Evolutionary conservation across 2,888 invertebrate species (phyloP), one percentile per base, ranked within the genome.

Genomic region (Lycia hirtaria): DNA sequence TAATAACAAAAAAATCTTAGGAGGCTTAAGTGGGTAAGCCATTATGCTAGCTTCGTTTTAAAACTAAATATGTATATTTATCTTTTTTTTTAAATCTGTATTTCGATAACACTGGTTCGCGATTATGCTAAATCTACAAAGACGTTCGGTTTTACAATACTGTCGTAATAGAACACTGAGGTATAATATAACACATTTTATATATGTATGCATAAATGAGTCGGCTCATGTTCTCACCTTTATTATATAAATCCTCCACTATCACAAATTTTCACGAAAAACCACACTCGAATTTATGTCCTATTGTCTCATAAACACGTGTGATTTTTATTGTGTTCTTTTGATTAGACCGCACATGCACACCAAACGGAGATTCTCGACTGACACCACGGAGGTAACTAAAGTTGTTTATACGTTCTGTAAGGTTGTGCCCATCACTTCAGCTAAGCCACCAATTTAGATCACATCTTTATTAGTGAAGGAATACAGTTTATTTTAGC

Each of bases 401-500:
- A 66, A 67, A 63, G 61, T 64, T 62, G 69, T 64, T 63, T 69
- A 67, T 69, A 69, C 67, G 60, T 62, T 51, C 62, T 44, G 44
- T 57, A 53, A 59, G 55, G 56, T 56, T 59, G 59, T 41, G 51
- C 53, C 56, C 54, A 58, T 57, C 63, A 59, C 64, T 53, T 56
- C 56, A 37, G 32, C 44, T 43, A 37, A 54, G 5, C 32, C 20
- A 35, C 51, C 40, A 26, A 48, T 28, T 40, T 26, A 24, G 19
- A 45, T 41, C 33, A n/a, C 12, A 48, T 26, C 52, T 57, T 37
- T 67, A 61, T 57, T 6, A 0, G 4, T 1, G 6, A 2, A 17
- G 10, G 0, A 0, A 26, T 61, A 65, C 43, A 57, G 60, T 48
- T 26, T 6, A 52, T 7, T 63, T 62, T 67, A 2, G 49, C 35